Percentiles rank a stretch among this genome's conserved stretches.
Evolutionary conservation across 1,140 invertebrate genomes (phyloP).

Genomic region (Zaprionus nigranus): DNA sequence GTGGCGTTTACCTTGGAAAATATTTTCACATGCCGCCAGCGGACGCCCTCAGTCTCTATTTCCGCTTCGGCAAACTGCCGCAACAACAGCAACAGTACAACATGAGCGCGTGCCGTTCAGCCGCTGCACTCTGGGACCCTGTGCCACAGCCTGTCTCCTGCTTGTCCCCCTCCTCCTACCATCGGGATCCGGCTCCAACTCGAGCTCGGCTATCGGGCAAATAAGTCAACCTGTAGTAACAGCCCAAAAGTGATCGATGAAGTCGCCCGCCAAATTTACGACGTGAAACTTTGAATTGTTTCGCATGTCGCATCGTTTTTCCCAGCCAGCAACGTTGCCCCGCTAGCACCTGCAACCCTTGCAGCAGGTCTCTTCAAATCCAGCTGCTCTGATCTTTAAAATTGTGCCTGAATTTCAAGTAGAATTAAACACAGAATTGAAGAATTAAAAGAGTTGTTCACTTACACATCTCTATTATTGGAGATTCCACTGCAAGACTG

Average conservation of each 20-base stretch:
- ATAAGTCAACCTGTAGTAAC: slow-evolving; percentile 75
- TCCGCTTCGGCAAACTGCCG: slow-evolving; percentile 67
- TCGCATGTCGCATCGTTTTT: slow-evolving; percentile 82
- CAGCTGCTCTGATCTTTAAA: slow-evolving; percentile 6
- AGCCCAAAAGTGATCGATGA: slow-evolving; percentile 82
- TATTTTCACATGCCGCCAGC: slow-evolving; percentile 73
- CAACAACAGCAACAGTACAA: slow-evolving; percentile 52
- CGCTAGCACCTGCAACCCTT: not conserved
- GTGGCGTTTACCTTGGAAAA: slow-evolving; percentile 79
- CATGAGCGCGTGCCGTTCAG: slow-evolving; percentile 75
- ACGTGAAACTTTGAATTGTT: slow-evolving; percentile 84
- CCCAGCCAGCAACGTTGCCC: slow-evolving; percentile 44
- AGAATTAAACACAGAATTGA: not conserved
- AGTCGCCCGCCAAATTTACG: slow-evolving; percentile 81
- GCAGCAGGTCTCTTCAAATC: not conserved
- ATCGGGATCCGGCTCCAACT: slow-evolving; percentile 8
- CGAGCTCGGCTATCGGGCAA: slow-evolving; percentile 55
- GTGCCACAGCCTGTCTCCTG: slow-evolving; percentile 29
- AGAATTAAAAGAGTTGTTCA: no score
- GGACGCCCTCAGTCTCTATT: slow-evolving; percentile 59
- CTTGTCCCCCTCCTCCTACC: slow-evolving; percentile 8
- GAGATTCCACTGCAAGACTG: no score
- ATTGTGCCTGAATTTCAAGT: slow-evolving; percentile 10
- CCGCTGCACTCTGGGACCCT: slow-evolving; percentile 30
- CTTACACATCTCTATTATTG: no score